Conservation (phyloP, 2,888 invertebrate species). For the Drosophila meridiana region DNA sequence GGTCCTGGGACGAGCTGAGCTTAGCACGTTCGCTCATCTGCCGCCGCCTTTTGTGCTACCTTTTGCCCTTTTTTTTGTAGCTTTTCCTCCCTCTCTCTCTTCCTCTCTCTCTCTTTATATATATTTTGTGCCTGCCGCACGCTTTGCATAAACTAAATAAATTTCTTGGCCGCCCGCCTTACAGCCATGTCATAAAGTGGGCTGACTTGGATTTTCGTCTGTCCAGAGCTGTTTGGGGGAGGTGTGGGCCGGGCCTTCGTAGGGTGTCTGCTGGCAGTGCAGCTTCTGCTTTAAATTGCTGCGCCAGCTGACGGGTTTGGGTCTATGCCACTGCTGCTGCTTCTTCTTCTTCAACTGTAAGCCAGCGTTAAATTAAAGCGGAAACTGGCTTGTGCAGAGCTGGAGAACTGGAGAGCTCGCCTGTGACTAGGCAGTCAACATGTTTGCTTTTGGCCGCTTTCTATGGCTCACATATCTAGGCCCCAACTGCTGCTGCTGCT, state of each 20-base stretch:
- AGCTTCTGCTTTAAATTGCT: constrained; percentile 72
- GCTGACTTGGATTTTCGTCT: constrained; percentile 44
- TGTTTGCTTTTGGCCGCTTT: constrained; percentile 68
- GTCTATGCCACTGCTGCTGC: constrained; percentile 22
- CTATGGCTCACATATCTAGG: constrained; percentile 58
- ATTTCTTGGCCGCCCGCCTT: constrained; percentile 56
- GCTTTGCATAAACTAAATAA: constrained; percentile 76
- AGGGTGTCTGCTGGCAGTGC: constrained; percentile 23
- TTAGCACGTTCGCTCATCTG: constrained; percentile 49
- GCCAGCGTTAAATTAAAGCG: constrained; percentile 78
- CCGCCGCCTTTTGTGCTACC: constrained; percentile 61
- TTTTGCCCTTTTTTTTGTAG: constrained; percentile 65
- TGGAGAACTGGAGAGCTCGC: background rate
- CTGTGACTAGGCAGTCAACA: constrained; percentile 41
- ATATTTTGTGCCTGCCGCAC: constrained; percentile 56
- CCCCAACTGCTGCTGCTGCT: constrained; percentile 5
- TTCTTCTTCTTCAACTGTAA: constrained; percentile 31
- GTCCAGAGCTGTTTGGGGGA: background rate
- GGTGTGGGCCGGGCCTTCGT: background rate
- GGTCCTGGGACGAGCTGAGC: constrained; percentile 20
- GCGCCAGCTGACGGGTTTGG: constrained; percentile 58
- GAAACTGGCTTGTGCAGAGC: constrained; percentile 65
- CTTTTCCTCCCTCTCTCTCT: background rate
- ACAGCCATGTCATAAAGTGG: constrained; percentile 59
- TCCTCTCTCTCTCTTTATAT: background rate